Evolutionary conservation across 2,113 vertebrate genomes (phyloP).

Genomic region (Trachemys scripta): DNA sequence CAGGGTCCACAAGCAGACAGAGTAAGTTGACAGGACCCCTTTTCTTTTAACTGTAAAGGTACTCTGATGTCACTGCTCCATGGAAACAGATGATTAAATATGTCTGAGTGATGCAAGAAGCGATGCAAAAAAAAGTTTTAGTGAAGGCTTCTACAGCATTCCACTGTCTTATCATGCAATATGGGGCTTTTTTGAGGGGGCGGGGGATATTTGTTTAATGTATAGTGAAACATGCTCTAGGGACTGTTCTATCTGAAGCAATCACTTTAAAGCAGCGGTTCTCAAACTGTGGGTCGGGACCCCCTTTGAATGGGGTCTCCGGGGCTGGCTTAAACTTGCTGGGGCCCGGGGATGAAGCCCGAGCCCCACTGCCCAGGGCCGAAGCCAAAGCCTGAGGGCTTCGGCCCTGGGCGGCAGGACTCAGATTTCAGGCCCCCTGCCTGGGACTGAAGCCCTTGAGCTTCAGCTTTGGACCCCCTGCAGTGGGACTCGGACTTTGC

Average conservation of each 20-base stretch:
- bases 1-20: slow-evolving; percentile 85
- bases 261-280: neutral
- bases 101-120: neutral
- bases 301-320: too few species aligned
- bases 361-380: too few species aligned
- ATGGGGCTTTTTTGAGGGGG: neutral
- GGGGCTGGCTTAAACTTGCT: too few species aligned
- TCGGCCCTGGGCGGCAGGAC: too few species aligned
- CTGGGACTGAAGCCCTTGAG: too few species aligned
- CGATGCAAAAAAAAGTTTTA: neutral
- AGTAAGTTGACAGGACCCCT: slow-evolving; percentile 70
- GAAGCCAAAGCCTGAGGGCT: too few species aligned
- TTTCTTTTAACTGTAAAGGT: neutral
- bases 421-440: too few species aligned
- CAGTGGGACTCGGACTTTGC: too few species aligned
- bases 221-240: neutral
- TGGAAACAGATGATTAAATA: neutral
- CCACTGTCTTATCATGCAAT: neutral
- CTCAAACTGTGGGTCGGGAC: too few species aligned
- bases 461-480: too few species aligned
- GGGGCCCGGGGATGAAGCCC: too few species aligned
- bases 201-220: neutral
- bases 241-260: neutral
- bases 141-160: neutral
- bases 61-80: slow-evolving; percentile 8